A percentile compares a stretch with the other conserved stretches of the same genome.
phyloP scores from a whole-genome alignment of 2,888 invertebrate genomes.

The Cephonodes hylas region DNA sequence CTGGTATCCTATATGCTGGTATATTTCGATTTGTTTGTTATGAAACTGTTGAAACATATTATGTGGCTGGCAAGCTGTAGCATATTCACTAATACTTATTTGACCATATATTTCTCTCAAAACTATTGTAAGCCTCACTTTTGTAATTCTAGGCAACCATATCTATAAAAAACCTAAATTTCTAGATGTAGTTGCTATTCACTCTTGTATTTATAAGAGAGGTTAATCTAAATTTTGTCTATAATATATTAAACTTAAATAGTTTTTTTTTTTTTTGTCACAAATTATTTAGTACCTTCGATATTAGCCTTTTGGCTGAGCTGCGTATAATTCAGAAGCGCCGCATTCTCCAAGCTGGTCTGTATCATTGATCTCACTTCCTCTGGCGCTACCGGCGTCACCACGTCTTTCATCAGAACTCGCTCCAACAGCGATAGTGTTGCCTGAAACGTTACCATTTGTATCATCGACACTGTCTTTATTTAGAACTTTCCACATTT shows the following conservation, averaged over 20 bases:
- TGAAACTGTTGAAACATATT: no score
- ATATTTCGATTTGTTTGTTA: no score
- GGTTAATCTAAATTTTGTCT: background rate
- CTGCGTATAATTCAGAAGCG: conserved; percentile 97
- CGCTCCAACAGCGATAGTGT: conserved; percentile 97
- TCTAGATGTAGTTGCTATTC: no score
- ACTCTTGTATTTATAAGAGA: no score
- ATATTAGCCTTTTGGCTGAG: conserved; percentile 98
- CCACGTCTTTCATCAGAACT: conserved; percentile 99
- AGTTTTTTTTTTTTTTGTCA: background rate
- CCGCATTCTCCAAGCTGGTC: conserved; percentile 98
- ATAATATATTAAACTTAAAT: background rate
- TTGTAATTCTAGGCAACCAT: no score
- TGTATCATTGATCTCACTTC: conserved; percentile 98
- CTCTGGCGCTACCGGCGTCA: conserved; percentile 96
- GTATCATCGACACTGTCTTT: background rate
- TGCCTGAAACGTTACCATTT: conserved; percentile 76
- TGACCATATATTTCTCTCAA: no score
- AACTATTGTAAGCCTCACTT: no score
- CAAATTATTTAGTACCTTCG: conserved; percentile 95
- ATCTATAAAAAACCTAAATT: no score
- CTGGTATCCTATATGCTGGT: no score
- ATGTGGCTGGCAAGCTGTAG: no score
- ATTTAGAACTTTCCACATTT: background rate
- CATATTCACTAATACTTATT: no score